These are phyloP conservation scores for Linurgus olivaceus DNA, from an alignment of 2,797 vertebrate species.

Conservation along the genomic window DNA sequence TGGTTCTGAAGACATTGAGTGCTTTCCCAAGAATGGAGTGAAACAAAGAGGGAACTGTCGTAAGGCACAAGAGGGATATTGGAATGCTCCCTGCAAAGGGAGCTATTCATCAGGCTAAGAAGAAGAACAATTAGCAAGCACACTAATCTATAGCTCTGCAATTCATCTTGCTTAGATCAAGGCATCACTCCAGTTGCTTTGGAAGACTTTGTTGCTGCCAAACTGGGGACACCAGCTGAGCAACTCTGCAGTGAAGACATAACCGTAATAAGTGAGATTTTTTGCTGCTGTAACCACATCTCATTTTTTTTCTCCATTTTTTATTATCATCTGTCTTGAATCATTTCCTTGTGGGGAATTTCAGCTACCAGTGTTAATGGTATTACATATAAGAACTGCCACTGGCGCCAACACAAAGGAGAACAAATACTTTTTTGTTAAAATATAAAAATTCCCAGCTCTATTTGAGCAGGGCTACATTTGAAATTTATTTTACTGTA, in stretches of 20 bases:
- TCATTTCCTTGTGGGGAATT: conserved; percentile 61
- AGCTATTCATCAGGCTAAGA: not conserved
- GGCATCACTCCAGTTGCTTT: not conserved
- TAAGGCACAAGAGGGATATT: not conserved
- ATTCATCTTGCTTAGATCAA: not conserved
- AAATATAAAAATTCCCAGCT: conserved; percentile 40
- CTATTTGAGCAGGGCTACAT: conserved; percentile 29
- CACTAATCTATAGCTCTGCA: not conserved
- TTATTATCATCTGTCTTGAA: conserved; percentile 73
- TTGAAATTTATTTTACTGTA: conserved; percentile 43
- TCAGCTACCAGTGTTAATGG: conserved; percentile 65
- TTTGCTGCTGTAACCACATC: conserved; percentile 2
- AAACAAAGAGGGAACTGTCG: not conserved
- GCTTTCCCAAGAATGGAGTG: not conserved
- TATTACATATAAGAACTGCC: conserved; percentile 40
- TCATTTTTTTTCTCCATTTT: not conserved
- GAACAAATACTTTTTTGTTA: conserved; percentile 53
- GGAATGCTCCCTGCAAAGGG: not conserved
- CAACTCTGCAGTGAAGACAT: not conserved
- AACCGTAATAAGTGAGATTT: not conserved
- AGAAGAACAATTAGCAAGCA: not conserved
- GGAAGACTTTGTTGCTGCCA: not conserved
- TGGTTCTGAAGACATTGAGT: not conserved
- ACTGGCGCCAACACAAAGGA: conserved; percentile 14
- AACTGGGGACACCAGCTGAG: not conserved